A percentile compares a stretch with the other conserved stretches of the same genome.
phyloP scores from a whole-genome alignment of 1,140 invertebrate genomes.

The Drosophila aff. region DNA sequence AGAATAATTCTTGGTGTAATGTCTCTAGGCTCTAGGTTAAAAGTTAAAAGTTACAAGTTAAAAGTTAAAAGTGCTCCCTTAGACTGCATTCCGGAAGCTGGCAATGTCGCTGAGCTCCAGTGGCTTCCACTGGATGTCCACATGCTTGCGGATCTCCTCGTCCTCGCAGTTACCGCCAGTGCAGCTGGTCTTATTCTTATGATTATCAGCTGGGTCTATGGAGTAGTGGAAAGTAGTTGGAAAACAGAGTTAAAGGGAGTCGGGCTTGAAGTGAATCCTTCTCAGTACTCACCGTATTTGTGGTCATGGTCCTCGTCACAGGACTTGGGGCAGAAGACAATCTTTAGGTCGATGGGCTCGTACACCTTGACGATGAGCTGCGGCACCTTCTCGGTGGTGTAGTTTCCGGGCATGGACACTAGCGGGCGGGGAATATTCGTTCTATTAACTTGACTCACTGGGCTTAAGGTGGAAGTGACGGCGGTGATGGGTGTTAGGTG shows the following conservation, averaged over 20 bases:
- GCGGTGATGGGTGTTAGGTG: constrained; percentile 44
- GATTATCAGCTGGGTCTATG: constrained; percentile 74
- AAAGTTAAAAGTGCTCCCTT: constrained; percentile 1
- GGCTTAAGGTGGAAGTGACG: constrained; percentile 24
- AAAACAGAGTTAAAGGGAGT: not conserved
- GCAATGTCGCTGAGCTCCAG: constrained; percentile 45
- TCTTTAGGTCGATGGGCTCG: constrained; percentile 69
- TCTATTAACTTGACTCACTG: constrained; percentile 64
- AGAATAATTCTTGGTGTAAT: not conserved
- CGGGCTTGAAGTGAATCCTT: not conserved
- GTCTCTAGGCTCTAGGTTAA: constrained; percentile 4
- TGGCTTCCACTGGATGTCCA: constrained; percentile 68
- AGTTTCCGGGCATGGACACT: constrained; percentile 35
- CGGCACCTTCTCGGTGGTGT: constrained; percentile 57
- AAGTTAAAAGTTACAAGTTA: constrained; percentile 22
- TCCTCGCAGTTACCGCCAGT: constrained; percentile 30
- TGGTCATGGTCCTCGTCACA: constrained; percentile 73
- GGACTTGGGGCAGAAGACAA: constrained; percentile 65
- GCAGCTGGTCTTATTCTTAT: constrained; percentile 63
- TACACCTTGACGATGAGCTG: constrained; percentile 66
- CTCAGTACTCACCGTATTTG: constrained; percentile 58
- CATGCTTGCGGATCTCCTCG: constrained; percentile 45
- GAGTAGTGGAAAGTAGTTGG: not conserved
- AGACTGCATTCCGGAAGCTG: constrained; percentile 49
- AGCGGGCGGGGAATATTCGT: constrained; percentile 15